Percentiles rank a stretch among this genome's conserved stretches.
phyloP scores from a whole-genome alignment of 2,113 vertebrate genomes.

The Dermatemys mawii region DNA sequence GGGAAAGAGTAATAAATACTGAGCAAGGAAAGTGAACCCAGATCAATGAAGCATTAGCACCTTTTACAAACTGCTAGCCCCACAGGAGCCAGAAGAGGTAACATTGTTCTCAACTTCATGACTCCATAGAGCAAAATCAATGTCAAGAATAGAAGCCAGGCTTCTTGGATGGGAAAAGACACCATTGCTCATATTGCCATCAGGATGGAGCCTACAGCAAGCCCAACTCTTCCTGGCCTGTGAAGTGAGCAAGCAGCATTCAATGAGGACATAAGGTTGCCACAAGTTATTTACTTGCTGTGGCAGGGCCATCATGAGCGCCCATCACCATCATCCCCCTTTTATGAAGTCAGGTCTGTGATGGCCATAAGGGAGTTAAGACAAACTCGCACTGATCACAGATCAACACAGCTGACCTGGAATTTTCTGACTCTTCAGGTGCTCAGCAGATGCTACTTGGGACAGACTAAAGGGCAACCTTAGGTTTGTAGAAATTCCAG shows the following conservation, averaged over 20 bases:
- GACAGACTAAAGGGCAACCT: neutral
- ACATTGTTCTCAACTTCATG: neutral
- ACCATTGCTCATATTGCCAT: neutral
- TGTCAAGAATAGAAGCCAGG: neutral
- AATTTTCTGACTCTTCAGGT: slow-evolving; percentile 1
- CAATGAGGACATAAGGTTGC: neutral
- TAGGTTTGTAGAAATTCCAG: neutral
- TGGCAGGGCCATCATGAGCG: neutral
- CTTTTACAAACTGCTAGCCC: neutral
- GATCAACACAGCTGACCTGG: neutral
- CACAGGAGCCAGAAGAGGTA: neutral
- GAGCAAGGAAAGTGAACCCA: neutral
- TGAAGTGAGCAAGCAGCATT: neutral
- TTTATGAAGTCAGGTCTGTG: neutral
- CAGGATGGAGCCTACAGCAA: neutral
- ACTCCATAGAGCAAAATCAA: neutral
- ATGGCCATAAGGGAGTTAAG: neutral
- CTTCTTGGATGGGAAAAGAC: neutral
- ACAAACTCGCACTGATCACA: neutral
- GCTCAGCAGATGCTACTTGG: neutral
- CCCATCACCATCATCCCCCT: neutral
- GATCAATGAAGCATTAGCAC: neutral
- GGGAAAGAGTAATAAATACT: neutral
- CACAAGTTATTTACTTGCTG: neutral
- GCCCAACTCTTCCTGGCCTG: neutral